Evolutionary conservation across 2,888 invertebrate species (phyloP), one percentile per base, ranked within the genome.

Genomic region (Ypsolopha scabrella): DNA sequence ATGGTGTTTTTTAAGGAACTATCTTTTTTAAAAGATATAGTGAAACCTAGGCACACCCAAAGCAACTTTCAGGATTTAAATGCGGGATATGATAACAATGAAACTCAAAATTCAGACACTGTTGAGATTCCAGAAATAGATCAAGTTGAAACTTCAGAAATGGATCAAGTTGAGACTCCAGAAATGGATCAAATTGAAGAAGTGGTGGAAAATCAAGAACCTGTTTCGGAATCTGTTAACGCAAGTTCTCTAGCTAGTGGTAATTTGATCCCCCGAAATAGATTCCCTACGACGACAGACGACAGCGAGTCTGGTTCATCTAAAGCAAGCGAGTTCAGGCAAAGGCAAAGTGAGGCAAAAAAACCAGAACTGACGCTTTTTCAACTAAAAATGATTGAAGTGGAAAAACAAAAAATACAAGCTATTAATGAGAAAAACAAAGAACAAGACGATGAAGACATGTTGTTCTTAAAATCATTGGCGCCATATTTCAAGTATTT

Each of bases 221-320:
- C 53, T 53, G 53, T 53, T 53, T 51, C 51, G 53, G 53, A 53
- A 53, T 52, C 52, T 52, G 52, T 52, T 39, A 39, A 39, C 39
- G 39, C 39, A 39, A 39, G 39, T 39, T 39, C 39, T 39, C 39
- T 39, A 39, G 39, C 39, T 39, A 39, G 39, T 39, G 39, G 39
- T 39, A 39, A 39, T 39, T 39, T 39, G 39, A 39, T 39, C 39
- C 39, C 39, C 39, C 39, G 39, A 39, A 39, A 39, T 39, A 39
- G 39, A 39, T 39, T 39, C 11, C 39, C 39, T 39, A 39, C 39
- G 39, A 39, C 39, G 39, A 39, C 39, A 39, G 39, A 39, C 39
- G 39, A 39, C 39, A 39, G 39, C 39, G 39, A 39, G 39, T 39
- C 44, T 44, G 44, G 14, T 44, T 44, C 44, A 13, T 44, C 44